phyloP scores from a whole-genome alignment of 2,888 invertebrate genomes.

The Lissocephala sabroskyi region DNA sequence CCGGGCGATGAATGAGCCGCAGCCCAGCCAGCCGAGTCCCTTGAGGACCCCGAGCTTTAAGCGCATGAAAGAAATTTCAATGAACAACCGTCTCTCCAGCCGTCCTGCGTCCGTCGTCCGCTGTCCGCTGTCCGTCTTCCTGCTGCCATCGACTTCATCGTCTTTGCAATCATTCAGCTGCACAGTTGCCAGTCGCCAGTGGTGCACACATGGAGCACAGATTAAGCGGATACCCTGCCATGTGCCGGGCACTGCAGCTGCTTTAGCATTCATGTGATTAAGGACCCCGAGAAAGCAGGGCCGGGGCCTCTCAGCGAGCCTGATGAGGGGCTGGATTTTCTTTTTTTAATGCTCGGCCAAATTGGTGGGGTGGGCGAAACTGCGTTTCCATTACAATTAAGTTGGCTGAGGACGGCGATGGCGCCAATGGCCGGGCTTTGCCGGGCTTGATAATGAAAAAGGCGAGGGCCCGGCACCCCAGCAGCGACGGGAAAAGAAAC shows the following conservation, averaged over 20 bases:
- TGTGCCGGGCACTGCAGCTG: too few relatives aligned
- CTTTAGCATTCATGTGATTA: slow-evolving; percentile 51
- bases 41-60: not conserved
- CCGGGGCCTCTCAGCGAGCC: not conserved
- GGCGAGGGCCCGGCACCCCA: too few relatives aligned
- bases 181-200: too few relatives aligned
- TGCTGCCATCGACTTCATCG: too few relatives aligned
- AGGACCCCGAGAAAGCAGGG: slow-evolving; percentile 20
- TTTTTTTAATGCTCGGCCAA: slow-evolving; percentile 32
- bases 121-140: too few relatives aligned
- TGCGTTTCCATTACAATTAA: slow-evolving; percentile 57
- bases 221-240: slow-evolving; percentile 42
- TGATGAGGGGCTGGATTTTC: slow-evolving; percentile 20
- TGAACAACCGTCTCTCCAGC: slow-evolving; percentile 25
- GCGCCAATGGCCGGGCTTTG: slow-evolving; percentile 12
- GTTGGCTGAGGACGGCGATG: slow-evolving; percentile 23
- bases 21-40: too few relatives aligned
- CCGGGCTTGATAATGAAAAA: slow-evolving; percentile 5
- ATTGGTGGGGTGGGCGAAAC: not conserved
- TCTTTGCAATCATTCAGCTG: too few relatives aligned
- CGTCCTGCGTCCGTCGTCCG: slow-evolving; percentile 36
- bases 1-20: too few relatives aligned
- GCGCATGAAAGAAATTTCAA: not conserved
- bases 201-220: slow-evolving; percentile 27
- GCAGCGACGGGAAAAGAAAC: too few relatives aligned